Base-by-base conservation (phyloP, 2,888 invertebrate species). In the Polyommatus iphigenia region DNA sequence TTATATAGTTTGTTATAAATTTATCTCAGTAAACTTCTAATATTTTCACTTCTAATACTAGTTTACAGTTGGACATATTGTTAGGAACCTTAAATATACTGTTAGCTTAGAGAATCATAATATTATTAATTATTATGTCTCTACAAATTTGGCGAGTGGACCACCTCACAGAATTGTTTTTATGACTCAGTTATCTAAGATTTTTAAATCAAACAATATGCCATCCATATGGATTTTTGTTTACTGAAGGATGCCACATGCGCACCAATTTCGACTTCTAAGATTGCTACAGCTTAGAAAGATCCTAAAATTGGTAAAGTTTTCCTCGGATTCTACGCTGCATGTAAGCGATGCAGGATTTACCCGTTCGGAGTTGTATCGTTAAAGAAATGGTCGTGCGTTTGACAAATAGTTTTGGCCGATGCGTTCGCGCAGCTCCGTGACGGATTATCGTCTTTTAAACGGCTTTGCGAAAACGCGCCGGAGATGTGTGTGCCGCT, bases 401-500 rank as follows among this genome's bases (percentile, higher is more conserved):
- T 76, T 88, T 89, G 91, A 91, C 89, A 89, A 91, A 90, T 91
- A 88, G 86, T 86, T 87, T 81, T 83, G 83, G 84, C 87, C 83
- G 85, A 85, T 86, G 86, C 86, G 85, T 84, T 82, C 80, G 85
- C 84, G 85, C 88, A 82, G 82, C 83, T 82, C 88, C 90, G 89
- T 91, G 89, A 90, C 91, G 89, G 88, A 90, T 90, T 88, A 89
- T 85, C 86, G 83, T 86, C 85, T 90, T 90, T 91, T 90, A 85
- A 88, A 88, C 87, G 88, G 89, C 87, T 90, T 89, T 83, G 90
- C 88, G 83, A 91, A 92, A 92, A 90, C 87, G 86, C 87, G 85
- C 83, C 86, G 87, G 88, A 89, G 90, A 90, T 88, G 87, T 90
- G 86, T 89, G 87, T 85, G 87, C 86, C 81, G 89, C 92, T 93